phyloP scores from a whole-genome alignment of 1,140 invertebrate genomes.

The Cydia splendana region DNA sequence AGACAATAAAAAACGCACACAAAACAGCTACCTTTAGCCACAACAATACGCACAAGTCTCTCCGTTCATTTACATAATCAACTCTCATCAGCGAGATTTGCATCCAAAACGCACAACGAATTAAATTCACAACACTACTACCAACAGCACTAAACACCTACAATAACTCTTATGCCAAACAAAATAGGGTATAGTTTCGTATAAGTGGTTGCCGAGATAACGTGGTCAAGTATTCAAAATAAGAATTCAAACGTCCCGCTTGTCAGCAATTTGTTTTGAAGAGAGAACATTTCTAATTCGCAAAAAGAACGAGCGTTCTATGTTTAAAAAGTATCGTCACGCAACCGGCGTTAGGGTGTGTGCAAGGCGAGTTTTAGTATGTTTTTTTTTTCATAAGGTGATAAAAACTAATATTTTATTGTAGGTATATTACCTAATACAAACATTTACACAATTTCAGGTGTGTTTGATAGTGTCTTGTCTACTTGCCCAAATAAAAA shows the following conservation, averaged over 20 bases:
- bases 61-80: constrained; percentile 71
- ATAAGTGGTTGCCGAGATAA: background rate
- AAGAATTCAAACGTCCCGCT: constrained; percentile 71
- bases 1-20: constrained; percentile 9
- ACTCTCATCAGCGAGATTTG: constrained; percentile 69
- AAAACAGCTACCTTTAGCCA: constrained; percentile 29
- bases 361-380: constrained; percentile 26
- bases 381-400: background rate
- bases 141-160: constrained; percentile 32
- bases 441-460: no score
- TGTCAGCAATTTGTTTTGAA: constrained; percentile 79
- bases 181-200: constrained; percentile 38
- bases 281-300: constrained; percentile 77
- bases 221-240: constrained; percentile 65
- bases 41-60: constrained; percentile 47
- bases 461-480: no score
- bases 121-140: constrained; percentile 54
- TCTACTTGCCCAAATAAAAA: no score
- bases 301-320: constrained; percentile 74
- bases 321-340: constrained; percentile 76
- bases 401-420: no score
- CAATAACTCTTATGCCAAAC: constrained; percentile 33
- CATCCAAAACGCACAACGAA: constrained; percentile 64
- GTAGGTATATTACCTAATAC: no score
- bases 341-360: constrained; percentile 55